These are phyloP conservation scores for Metacarcinus magister DNA, from an alignment of 2,888 invertebrate species.

Conservation along the genomic window DNA sequence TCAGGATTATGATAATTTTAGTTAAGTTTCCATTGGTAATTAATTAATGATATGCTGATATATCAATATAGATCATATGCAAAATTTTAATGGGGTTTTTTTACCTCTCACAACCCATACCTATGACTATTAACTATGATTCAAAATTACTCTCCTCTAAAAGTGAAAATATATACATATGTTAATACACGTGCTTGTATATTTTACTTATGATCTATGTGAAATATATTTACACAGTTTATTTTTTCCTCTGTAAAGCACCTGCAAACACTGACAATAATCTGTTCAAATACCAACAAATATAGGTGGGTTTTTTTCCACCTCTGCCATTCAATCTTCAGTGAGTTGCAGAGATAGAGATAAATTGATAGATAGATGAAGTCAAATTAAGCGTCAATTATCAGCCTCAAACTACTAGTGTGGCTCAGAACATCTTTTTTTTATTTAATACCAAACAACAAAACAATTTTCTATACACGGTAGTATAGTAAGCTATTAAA, in stretches of 20 bases:
- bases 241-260: background rate
- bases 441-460: background rate
- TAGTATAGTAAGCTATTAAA: background rate
- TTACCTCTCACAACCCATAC: constrained; percentile 27
- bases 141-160: constrained; percentile 44
- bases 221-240: constrained; percentile 47
- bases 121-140: constrained; percentile 34
- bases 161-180: constrained; percentile 62
- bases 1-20: too few species aligned
- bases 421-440: background rate
- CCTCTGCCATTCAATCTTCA: background rate
- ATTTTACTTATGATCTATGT: constrained; percentile 1
- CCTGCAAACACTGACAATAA: background rate
- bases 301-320: background rate
- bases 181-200: constrained; percentile 54
- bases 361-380: background rate
- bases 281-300: background rate
- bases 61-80: background rate
- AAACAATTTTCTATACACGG: background rate
- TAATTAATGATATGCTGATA: too few species aligned
- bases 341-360: background rate
- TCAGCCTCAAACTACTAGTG: background rate
- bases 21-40: too few species aligned
- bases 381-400: background rate
- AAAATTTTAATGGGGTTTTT: background rate